Percentiles rank a stretch among this genome's conserved stretches.
phyloP scores from a whole-genome alignment of 2,888 invertebrate species.

The Pedicia rivosa region DNA sequence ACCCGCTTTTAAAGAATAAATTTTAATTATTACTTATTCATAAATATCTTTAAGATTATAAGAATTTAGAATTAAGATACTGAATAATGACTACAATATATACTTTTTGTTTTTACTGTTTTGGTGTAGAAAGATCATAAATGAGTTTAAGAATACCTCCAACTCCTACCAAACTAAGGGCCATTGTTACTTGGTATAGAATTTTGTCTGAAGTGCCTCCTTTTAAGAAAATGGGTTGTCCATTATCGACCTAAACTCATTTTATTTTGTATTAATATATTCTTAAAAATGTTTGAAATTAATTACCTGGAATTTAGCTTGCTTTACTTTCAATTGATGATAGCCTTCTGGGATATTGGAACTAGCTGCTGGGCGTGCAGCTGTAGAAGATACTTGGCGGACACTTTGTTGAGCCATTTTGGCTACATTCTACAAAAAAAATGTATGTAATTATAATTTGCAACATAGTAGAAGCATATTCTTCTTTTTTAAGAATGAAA shows the following conservation, averaged over 20 bases:
- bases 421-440: background rate
- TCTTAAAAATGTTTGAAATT: background rate
- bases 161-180: conserved; percentile 24
- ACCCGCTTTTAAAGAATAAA: no score
- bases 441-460: no score
- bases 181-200: conserved; percentile 28
- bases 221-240: conserved; percentile 35
- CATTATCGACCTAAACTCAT: conserved; percentile 21
- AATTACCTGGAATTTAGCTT: conserved; percentile 4
- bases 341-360: conserved; percentile 5
- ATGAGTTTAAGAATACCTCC: conserved; percentile 19
- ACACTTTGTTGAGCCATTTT: background rate
- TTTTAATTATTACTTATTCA: no score
- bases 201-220: conserved; percentile 32
- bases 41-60: no score
- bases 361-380: background rate
- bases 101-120: background rate
- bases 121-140: conserved; percentile 14
- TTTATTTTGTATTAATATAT: background rate
- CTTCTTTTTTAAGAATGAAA: no score
- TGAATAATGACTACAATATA: no score
- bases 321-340: background rate
- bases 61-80: no score
- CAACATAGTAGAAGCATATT: no score
- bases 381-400: background rate